Percentiles rank a stretch among this genome's conserved stretches.
phyloP scores from a whole-genome alignment of 2,113 vertebrate species.

The Crotalus viridis region DNA sequence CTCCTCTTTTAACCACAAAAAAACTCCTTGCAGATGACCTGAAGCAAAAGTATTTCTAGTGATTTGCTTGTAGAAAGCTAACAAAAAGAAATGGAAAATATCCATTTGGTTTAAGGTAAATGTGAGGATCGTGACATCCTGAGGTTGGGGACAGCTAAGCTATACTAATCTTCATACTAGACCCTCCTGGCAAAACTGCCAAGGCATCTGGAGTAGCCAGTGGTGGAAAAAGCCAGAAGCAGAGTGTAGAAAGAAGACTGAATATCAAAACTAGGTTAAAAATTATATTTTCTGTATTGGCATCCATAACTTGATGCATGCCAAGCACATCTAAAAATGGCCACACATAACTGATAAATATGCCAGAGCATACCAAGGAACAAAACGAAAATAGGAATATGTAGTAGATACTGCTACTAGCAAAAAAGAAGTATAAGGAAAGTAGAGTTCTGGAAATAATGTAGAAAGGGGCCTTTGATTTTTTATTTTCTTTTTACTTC shows the following conservation, averaged over 20 bases:
- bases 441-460: slow-evolving; percentile 6
- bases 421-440: neutral
- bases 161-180: slow-evolving; percentile 43
- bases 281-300: slow-evolving; percentile 31
- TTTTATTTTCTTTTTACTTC: neutral
- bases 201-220: slow-evolving; percentile 25
- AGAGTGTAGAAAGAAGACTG: slow-evolving; percentile 23
- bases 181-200: slow-evolving; percentile 22
- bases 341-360: slow-evolving; percentile 37
- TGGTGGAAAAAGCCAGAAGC: slow-evolving; percentile 14
- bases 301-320: neutral
- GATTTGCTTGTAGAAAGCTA: slow-evolving; percentile 18
- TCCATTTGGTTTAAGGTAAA: slow-evolving; percentile 18
- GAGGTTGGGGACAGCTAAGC: slow-evolving; percentile 40
- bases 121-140: slow-evolving; percentile 24
- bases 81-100: neutral
- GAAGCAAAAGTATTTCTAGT: neutral
- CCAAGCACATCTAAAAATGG: slow-evolving; percentile 46
- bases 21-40: slow-evolving; percentile 10
- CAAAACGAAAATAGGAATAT: slow-evolving; percentile 21
- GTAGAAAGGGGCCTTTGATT: slow-evolving; percentile 2
- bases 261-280: slow-evolving; percentile 1
- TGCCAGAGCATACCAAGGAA: slow-evolving; percentile 28
- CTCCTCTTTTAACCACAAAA: slow-evolving; percentile 27
- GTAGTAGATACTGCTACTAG: neutral